Evolutionary conservation across 2,888 invertebrate genomes (phyloP).

Genomic region (Cephus nigrinus): DNA sequence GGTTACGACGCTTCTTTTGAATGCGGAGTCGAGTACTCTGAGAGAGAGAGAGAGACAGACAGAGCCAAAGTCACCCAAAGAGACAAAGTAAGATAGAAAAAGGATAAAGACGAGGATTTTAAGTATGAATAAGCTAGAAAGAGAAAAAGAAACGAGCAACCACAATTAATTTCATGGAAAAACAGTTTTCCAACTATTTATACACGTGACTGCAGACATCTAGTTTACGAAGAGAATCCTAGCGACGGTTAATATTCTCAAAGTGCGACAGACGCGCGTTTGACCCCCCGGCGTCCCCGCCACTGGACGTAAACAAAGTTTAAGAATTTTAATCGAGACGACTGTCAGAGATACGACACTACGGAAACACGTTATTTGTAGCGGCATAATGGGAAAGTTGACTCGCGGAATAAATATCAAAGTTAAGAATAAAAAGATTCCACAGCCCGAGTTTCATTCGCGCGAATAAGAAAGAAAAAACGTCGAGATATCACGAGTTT

Average conservation of each 20-base stretch:
- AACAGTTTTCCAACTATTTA: not conserved
- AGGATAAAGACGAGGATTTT: not conserved
- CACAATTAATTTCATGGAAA: not conserved
- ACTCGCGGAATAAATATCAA: not conserved
- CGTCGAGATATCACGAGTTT: not conserved
- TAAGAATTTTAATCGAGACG: not conserved
- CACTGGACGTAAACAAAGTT: not conserved
- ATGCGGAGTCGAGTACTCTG: not conserved
- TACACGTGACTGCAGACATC: not conserved
- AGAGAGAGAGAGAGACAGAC: not conserved
- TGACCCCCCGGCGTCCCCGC: not conserved
- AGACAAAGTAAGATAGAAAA: not conserved
- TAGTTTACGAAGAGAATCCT: not conserved
- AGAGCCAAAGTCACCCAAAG: not conserved
- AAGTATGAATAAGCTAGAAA: not conserved
- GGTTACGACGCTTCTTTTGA: not conserved
- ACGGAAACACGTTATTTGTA: not conserved
- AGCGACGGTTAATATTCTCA: not conserved
- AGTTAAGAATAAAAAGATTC: not conserved
- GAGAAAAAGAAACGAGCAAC: not conserved
- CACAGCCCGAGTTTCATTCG: not conserved
- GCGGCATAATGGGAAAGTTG: not conserved
- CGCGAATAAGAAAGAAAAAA: not conserved
- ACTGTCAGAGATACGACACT: not conserved
- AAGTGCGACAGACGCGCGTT: not conserved